Conservation (phyloP, 2,888 invertebrate genomes). For the Timema cristinae region DNA sequence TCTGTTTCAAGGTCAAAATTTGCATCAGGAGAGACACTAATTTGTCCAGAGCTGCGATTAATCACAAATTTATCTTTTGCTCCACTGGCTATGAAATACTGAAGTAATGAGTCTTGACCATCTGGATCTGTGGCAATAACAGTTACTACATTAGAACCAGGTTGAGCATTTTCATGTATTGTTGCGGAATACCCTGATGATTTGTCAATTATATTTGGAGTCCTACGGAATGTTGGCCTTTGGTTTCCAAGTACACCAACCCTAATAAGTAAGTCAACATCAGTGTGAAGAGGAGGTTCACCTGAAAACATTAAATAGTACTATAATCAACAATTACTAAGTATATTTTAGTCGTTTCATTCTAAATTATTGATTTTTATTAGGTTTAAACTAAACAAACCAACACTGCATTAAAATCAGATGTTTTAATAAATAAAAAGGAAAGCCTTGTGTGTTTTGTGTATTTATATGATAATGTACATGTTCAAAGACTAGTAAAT, state of each 20-base stretch:
- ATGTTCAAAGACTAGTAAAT: not conserved
- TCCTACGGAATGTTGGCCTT: constrained; percentile 70
- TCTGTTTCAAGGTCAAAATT: constrained; percentile 65
- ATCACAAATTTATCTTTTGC: constrained; percentile 75
- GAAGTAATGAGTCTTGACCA: constrained; percentile 64
- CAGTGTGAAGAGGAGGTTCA: constrained; percentile 59
- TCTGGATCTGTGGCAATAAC: constrained; percentile 76
- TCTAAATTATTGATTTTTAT: not conserved
- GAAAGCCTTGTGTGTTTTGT: not conserved
- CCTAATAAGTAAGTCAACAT: constrained; percentile 62
- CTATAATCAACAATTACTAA: constrained; percentile 14
- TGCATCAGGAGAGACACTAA: constrained; percentile 68
- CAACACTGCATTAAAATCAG: not conserved
- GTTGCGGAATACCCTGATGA: constrained; percentile 68
- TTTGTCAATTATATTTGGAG: constrained; percentile 43
- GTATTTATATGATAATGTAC: not conserved
- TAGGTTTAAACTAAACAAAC: not conserved
- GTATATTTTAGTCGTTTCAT: not conserved
- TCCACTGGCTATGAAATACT: constrained; percentile 67
- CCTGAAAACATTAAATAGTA: constrained; percentile 43
- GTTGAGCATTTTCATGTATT: constrained; percentile 64
- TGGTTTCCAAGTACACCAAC: constrained; percentile 78
- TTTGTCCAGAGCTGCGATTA: constrained; percentile 65
- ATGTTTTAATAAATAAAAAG: not conserved
- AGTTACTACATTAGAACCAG: constrained; percentile 65